A percentile compares a stretch with the other conserved stretches of the same genome.
Conservation (phyloP, 2,113 vertebrate genomes). For the Oryzias celebensis region DNA sequence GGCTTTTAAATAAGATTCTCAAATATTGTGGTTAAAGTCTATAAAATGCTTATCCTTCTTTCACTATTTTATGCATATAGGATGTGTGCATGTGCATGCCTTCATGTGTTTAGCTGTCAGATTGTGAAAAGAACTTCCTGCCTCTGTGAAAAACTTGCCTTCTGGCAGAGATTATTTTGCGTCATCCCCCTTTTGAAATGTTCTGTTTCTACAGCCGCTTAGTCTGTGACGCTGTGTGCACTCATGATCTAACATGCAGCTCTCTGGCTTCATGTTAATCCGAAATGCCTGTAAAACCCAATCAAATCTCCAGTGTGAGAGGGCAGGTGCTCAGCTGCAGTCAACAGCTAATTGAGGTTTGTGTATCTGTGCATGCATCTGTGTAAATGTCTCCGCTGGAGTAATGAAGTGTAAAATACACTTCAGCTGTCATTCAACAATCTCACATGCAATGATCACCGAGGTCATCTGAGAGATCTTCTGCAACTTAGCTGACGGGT, state of each 20-base stretch:
- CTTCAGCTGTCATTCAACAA: constrained; percentile 26
- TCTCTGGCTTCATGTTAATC: constrained; percentile 39
- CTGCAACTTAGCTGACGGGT: constrained; percentile 26
- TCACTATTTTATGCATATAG: too few species aligned
- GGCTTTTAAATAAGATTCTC: too few species aligned
- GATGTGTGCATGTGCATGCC: too few species aligned
- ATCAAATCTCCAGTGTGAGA: constrained; percentile 53
- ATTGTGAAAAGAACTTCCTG: too few species aligned
- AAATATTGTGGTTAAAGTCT: too few species aligned
- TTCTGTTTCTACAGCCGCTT: too few species aligned
- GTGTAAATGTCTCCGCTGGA: constrained; percentile 5
- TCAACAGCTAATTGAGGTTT: constrained; percentile 35
- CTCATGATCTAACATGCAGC: neutral
- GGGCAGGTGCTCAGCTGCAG: constrained; percentile 48
- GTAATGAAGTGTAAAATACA: constrained; percentile 34
- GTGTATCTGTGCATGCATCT: constrained; percentile 14
- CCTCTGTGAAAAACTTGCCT: too few species aligned
- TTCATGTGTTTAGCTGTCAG: too few species aligned
- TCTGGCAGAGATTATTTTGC: too few species aligned
- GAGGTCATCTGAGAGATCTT: constrained; percentile 28
- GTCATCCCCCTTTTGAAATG: too few species aligned
- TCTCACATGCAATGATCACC: constrained; percentile 27
- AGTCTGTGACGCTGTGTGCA: too few species aligned
- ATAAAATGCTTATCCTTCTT: too few species aligned
- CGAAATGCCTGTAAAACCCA: constrained; percentile 56